A percentile compares a stretch with the other conserved stretches of the same genome.
Evolutionary conservation across 1,140 invertebrate species (phyloP).

Genomic region (Drosophila asahinai): DNA sequence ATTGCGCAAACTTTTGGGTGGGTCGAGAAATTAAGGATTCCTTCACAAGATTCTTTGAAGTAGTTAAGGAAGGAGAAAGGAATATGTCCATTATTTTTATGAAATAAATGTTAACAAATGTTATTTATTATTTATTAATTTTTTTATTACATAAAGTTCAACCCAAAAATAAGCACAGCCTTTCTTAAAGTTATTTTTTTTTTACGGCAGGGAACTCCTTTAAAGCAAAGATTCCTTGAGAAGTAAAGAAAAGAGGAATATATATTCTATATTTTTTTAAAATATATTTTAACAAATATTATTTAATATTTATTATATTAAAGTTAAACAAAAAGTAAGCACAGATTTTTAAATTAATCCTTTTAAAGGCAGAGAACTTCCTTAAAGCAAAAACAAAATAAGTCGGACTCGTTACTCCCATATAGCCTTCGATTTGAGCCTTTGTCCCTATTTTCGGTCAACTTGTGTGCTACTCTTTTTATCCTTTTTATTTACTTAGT

Average conservation of each 20-base stretch:
- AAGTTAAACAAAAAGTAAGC: no score
- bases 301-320: background rate
- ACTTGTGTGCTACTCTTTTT: slow-evolving; percentile 38
- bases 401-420: background rate
- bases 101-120: background rate
- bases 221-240: slow-evolving; percentile 5
- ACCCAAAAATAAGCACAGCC: background rate
- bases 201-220: no score
- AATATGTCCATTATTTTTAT: background rate
- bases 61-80: background rate
- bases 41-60: slow-evolving; percentile 10
- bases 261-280: background rate
- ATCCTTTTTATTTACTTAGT: slow-evolving; percentile 13
- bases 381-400: slow-evolving; percentile 13
- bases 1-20: slow-evolving; percentile 8
- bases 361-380: background rate
- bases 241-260: background rate
- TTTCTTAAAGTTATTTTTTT: background rate
- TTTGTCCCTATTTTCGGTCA: slow-evolving; percentile 58
- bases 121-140: background rate
- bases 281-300: background rate
- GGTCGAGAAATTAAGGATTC: slow-evolving; percentile 12
- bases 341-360: background rate
- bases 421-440: slow-evolving; percentile 27
- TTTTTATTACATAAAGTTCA: no score